phyloP scores from a whole-genome alignment of 2,888 invertebrate genomes.

The Lymantria dispar region DNA sequence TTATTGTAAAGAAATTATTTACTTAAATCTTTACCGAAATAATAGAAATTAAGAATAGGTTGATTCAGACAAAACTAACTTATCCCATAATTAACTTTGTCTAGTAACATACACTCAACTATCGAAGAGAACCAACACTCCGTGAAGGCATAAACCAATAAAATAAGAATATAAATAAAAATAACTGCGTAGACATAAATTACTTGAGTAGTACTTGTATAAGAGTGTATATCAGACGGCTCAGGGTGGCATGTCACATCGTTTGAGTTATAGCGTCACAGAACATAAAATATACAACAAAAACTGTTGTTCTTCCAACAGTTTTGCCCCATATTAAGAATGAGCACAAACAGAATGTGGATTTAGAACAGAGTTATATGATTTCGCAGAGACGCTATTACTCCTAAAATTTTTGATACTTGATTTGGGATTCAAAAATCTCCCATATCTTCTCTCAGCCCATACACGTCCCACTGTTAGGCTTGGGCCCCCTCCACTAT shows the following conservation, averaged over 20 bases:
- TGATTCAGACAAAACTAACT: too few species aligned
- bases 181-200: conserved; percentile 68
- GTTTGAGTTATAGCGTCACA: conserved; percentile 78
- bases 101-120: conserved; percentile 49
- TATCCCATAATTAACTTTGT: not conserved
- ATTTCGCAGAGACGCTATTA: conserved; percentile 45
- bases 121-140: conserved; percentile 55
- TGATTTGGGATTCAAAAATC: too few species aligned
- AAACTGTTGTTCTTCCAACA: conserved; percentile 82
- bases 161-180: conserved; percentile 73
- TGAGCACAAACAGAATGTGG: conserved; percentile 80
- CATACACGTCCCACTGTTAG: too few species aligned
- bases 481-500: too few species aligned
- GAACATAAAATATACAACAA: conserved; percentile 80
- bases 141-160: conserved; percentile 75
- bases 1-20: too few species aligned
- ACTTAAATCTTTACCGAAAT: too few species aligned
- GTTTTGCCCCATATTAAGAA: conserved; percentile 82
- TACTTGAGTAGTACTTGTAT: conserved; percentile 49
- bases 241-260: conserved; percentile 67
- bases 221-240: conserved; percentile 63
- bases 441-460: too few species aligned
- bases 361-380: conserved; percentile 55
- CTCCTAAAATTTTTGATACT: conserved; percentile 11
- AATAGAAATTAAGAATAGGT: too few species aligned